Base-by-base conservation (phyloP, 1,140 invertebrate genomes). In the Rhyzopertha dominica region DNA sequence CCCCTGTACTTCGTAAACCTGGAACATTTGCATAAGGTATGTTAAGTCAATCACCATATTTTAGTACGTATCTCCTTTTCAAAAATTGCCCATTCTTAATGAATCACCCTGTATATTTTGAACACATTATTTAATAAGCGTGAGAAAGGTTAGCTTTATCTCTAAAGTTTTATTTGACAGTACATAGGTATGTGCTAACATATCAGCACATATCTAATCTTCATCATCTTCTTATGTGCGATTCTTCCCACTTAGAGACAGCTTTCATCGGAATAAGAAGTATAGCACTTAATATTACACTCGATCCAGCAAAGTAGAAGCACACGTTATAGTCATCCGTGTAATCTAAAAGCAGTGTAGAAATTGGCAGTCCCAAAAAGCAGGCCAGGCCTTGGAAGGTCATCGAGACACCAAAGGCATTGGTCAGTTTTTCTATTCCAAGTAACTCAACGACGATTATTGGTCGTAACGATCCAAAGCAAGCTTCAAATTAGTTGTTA, bases 401-500 rank as follows among this genome's bases (percentile, higher is more conserved):
- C 54, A 96, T 90, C 24, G 97, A 74, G 31, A 98, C 73, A 16
- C 95, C 95, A 69, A 97, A 98, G 16, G 93, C 91, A 66, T 95
- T 98, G 20, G 95, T 97, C 43, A 98, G 71, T 67, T 91, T 92
- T 56, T 97, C 92, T 58, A 98, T 71, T n/a, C 95, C 95, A 23
- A 99, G 74, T 13, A 98, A 71, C 61, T 98, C 94, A 51, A 95
- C 93, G 30, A 98, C 73, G 58, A 98, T 92, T 61, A 98, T 95
- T 9, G 95, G 96, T 29, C 94, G 95, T 29, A 99, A 72, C 1
- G 92, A 95, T 51, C 97, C 92, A 67, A 95, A 97, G 19, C 91
- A 91, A 51, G 94, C 90, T 93, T 70, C 49, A 81, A 74, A 17
- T 13, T 17, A 28, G 22, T 28, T 2, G 38, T 13, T 24, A 47